Evolutionary conservation across 2,888 invertebrate genomes (phyloP).

Genomic region (Drosophila neonasuta): DNA sequence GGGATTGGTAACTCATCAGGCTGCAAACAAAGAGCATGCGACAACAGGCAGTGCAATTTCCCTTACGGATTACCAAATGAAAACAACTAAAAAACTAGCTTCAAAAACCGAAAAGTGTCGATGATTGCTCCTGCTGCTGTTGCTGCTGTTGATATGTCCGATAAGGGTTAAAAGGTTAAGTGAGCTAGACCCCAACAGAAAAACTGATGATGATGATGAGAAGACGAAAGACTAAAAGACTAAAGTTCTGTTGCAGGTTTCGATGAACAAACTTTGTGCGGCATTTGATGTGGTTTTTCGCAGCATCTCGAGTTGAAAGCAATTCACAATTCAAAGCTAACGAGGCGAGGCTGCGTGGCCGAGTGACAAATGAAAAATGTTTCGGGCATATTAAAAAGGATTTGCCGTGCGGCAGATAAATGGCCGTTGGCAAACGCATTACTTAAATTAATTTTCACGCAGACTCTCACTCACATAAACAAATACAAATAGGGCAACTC

Average conservation of each 20-base stretch:
- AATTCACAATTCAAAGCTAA: conserved; percentile 31
- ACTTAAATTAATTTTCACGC: conserved; percentile 75
- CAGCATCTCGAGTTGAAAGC: conserved; percentile 5
- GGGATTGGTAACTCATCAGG: conserved; percentile 54
- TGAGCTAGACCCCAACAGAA: background rate
- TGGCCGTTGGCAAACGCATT: conserved; percentile 67
- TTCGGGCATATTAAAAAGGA: conserved; percentile 76
- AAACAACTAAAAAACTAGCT: conserved; percentile 10
- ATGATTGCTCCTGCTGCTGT: conserved; percentile 65
- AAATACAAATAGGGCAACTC: conserved; percentile 33
- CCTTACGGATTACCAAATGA: conserved; percentile 46
- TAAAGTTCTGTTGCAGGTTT: conserved; percentile 9
- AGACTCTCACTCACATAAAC: conserved; percentile 32
- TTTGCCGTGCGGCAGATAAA: conserved; percentile 70
- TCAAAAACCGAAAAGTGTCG: conserved; percentile 50
- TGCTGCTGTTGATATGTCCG: conserved; percentile 38
- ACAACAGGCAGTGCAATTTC: conserved; percentile 57
- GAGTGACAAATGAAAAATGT: conserved; percentile 79
- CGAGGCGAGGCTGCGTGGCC: conserved; percentile 36
- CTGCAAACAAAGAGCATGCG: conserved; percentile 55
- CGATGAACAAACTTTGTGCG: conserved; percentile 33
- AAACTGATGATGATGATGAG: background rate
- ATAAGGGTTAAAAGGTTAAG: conserved; percentile 16
- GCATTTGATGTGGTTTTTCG: conserved; percentile 57
- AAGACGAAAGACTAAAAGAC: background rate